Percentiles rank a stretch among this genome's conserved stretches.
Conservation (phyloP, 37 sponge, comb jelly and placozoan genomes). For the Geodia barretti region DNA sequence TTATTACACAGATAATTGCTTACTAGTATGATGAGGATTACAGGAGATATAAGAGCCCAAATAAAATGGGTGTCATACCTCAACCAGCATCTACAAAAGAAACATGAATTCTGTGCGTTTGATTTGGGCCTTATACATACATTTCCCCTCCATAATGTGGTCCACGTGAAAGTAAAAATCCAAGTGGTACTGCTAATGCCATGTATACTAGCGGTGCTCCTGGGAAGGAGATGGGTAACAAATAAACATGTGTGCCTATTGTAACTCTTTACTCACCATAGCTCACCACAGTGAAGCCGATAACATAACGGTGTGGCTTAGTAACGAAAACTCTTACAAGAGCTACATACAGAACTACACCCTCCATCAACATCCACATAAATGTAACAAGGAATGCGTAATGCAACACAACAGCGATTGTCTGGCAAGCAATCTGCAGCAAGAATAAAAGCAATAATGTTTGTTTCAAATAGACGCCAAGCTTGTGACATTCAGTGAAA, state of each 20-base stretch:
- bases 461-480: not conserved
- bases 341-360: constrained; percentile 60
- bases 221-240: not conserved
- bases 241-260: not conserved
- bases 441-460: not conserved
- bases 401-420: constrained; percentile 48
- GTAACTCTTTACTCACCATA: constrained; percentile 39
- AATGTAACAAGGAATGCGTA: constrained; percentile 58
- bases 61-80: constrained; percentile 55
- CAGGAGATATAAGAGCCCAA: constrained; percentile 69
- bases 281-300: constrained; percentile 46
- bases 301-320: constrained; percentile 23
- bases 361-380: constrained; percentile 90
- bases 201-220: not conserved
- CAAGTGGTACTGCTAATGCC: not conserved
- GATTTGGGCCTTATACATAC: not conserved
- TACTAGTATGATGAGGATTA: constrained; percentile 66
- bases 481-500: not conserved
- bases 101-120: too few relatives aligned
- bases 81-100: constrained; percentile 73
- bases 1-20: constrained; percentile 2
- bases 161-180: not conserved
- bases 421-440: constrained; percentile 20
- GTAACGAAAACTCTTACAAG: constrained; percentile 62
- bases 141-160: not conserved